A percentile compares a stretch with the other conserved stretches of the same genome.
Conservation (phyloP, 2,113 vertebrate genomes). For the Mionectes macconnelli region DNA sequence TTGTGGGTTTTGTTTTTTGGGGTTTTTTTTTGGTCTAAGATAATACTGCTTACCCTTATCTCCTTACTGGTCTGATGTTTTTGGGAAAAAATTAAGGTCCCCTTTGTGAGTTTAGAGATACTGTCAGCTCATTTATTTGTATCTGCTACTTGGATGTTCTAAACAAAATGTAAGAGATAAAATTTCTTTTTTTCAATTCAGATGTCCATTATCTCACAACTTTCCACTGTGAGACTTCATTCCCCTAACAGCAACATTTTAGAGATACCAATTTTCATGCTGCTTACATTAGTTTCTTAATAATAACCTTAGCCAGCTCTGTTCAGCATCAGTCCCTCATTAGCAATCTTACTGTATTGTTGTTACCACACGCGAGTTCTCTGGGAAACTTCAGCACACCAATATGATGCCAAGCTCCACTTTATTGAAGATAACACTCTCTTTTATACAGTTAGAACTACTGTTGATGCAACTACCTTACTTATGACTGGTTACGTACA, state of each 20-base stretch:
- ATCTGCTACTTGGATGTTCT: not conserved
- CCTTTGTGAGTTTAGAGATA: not conserved
- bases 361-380: too few relatives aligned
- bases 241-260: not conserved
- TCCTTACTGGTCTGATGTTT: not conserved
- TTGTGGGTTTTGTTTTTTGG: not conserved
- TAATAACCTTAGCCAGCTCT: not conserved
- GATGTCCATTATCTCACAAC: not conserved
- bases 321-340: not conserved
- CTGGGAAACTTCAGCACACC: too few relatives aligned
- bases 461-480: too few relatives aligned
- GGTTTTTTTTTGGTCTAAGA: not conserved
- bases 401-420: too few relatives aligned
- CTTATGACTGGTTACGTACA: too few relatives aligned
- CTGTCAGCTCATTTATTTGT: not conserved
- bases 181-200: not conserved
- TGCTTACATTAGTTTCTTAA: not conserved
- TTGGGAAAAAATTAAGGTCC: not conserved
- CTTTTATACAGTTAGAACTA: too few relatives aligned
- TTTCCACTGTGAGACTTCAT: not conserved
- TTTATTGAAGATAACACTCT: too few relatives aligned
- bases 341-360: not conserved
- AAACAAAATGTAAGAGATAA: not conserved
- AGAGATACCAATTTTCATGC: not conserved
- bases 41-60: not conserved